Evolutionary conservation across 2,113 vertebrate genomes (phyloP), one percentile per base, ranked within the genome.

Genomic region (Gorsachius goisagi): DNA sequence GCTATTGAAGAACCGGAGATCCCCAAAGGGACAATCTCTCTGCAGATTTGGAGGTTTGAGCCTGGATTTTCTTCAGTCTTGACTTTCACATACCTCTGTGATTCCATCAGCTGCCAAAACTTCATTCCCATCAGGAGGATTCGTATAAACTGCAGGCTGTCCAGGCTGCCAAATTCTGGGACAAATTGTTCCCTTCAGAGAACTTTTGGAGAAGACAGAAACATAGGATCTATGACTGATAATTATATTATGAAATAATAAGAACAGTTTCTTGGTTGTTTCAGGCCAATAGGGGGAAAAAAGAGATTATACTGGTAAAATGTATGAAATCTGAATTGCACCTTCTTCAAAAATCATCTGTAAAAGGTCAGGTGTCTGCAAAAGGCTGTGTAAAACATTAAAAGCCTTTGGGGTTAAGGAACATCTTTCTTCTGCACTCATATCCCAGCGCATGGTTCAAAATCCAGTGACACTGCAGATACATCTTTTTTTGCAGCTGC

Each of bases 141-240:
- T 95, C 5, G 0, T 87, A 92, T 90, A 97, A 97, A 95, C 64
- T 93, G 49, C 37, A 93, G 62, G 83, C 90, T 92, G 45, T 92
- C 84, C 73, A 89, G 62, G 47, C 90, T 93, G 96, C 92, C 96
- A 97, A 94, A 81, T 92, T 91, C 90, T 97, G 90, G 94, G 92
- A 96, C 95, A 96, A 94, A 97, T 95, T 96, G 80, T 87, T 97
- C 94, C 92, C 96, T 82, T 89, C 66, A 76, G 96, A 96, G 24
- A 92, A 89, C 88, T 93, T 79, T 92, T 92, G 90, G 92, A 97
- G 41, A 96, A 53, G 95, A 94, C 69, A 89, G 83, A 85, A 96
- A 93, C 53, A 87, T 15, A 87, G 66, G 62, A 90, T 72, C 37
- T 47, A 59, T 90, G 78, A 89, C 73, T 88, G 86, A 92, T 95